phyloP scores from a whole-genome alignment of 1,140 invertebrate species.

The Acyrthosiphon pisum region DNA sequence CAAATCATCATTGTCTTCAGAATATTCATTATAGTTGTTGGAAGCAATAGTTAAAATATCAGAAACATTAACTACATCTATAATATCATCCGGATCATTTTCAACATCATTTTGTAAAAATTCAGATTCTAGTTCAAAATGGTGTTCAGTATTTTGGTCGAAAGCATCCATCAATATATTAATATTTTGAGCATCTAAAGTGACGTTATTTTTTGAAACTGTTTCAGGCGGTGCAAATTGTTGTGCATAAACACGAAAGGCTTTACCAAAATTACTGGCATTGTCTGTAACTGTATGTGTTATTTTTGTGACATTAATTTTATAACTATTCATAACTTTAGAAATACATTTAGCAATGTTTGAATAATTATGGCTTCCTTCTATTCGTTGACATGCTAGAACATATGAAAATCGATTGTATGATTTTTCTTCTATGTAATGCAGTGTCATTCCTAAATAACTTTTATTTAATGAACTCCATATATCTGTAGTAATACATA shows the following conservation, averaged over 20 bases:
- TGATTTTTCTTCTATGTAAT: neutral
- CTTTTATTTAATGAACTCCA: conserved; percentile 21
- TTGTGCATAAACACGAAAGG: neutral
- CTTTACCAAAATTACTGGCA: neutral
- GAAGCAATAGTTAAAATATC: neutral
- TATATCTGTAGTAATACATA: neutral
- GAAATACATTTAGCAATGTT: conserved; percentile 23
- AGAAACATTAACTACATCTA: neutral
- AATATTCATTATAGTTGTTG: neutral
- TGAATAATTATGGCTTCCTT: neutral
- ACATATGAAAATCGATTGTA: neutral
- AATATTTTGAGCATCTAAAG: too few species aligned
- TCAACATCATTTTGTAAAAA: neutral
- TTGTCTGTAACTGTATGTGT: neutral
- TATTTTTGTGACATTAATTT: neutral
- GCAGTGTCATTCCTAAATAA: neutral
- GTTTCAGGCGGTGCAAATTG: neutral
- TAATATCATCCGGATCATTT: neutral
- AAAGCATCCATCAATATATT: too few species aligned
- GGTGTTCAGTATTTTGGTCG: neutral
- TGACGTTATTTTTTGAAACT: too few species aligned
- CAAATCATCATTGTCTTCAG: neutral
- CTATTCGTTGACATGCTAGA: neutral
- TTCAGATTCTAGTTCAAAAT: neutral
- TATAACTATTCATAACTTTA: neutral